These are phyloP conservation scores for Tetraodon nigroviridis DNA, from an alignment of 2,113 vertebrate genomes.

Conservation along the genomic window DNA sequence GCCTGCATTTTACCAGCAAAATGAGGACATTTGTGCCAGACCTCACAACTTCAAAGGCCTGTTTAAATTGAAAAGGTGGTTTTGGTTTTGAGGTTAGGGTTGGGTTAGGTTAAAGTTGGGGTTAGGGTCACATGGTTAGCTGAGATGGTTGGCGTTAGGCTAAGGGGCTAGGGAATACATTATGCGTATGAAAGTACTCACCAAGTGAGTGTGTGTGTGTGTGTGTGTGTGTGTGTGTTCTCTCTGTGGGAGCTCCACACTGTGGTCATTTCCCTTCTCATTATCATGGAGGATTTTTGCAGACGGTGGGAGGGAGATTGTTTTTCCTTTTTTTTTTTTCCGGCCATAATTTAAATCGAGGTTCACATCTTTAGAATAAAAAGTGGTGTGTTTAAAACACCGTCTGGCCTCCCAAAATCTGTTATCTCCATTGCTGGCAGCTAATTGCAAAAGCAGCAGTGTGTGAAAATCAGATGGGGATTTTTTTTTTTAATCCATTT, in stretches of 20 bases:
- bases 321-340: conserved; percentile 10
- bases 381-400: not conserved
- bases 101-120: no score
- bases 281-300: conserved; percentile 22
- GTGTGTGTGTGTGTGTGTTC: not conserved
- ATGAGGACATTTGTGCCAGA: no score
- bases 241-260: conserved; percentile 43
- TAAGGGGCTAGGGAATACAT: no score
- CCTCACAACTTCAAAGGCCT: no score
- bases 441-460: not conserved
- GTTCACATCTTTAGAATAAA: no score
- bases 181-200: no score
- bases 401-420: conserved; percentile 7
- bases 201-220: not conserved
- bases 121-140: no score
- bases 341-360: no score
- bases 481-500: not conserved
- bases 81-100: no score
- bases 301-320: conserved; percentile 12
- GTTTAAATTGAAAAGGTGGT: no score
- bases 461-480: not conserved
- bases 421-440: not conserved
- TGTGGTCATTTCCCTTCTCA: conserved; percentile 46
- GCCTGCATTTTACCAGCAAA: no score
- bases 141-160: no score